phyloP scores from a whole-genome alignment of 2,113 vertebrate species.

The Enhydra lutris region DNA sequence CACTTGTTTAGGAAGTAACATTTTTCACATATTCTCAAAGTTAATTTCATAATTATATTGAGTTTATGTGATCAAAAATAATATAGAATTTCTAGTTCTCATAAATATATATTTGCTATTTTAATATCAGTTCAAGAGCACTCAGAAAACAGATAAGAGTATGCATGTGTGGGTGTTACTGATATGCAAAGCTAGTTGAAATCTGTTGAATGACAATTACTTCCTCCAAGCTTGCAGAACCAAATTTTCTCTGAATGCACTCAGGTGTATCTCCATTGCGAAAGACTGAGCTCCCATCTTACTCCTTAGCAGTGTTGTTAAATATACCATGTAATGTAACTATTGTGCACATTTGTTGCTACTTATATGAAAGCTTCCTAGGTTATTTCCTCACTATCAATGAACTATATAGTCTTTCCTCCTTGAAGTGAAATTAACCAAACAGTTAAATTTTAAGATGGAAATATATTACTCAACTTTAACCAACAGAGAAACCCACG shows the following conservation, averaged over 20 bases:
- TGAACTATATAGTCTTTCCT: conserved; percentile 72
- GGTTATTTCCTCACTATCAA: conserved; percentile 73
- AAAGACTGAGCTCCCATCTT: conserved; percentile 64
- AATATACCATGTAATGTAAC: conserved; percentile 79
- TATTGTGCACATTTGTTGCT: conserved; percentile 74
- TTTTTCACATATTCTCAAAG: conserved; percentile 32
- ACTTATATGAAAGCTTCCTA: conserved; percentile 67
- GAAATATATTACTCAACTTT: conserved; percentile 61
- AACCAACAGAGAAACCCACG: conserved; percentile 50
- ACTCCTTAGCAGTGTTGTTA: conserved; percentile 74
- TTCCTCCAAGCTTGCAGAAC: conserved; percentile 77
- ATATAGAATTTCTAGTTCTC: background rate
- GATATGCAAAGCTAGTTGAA: conserved; percentile 78
- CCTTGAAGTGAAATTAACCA: conserved; percentile 71
- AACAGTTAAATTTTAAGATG: conserved; percentile 73
- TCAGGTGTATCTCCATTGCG: conserved; percentile 69
- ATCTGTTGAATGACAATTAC: conserved; percentile 78
- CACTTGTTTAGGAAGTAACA: background rate
- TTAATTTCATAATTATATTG: conserved; percentile 38
- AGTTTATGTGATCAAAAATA: conserved; percentile 36
- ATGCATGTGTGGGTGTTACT: conserved; percentile 63
- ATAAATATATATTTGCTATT: conserved; percentile 70
- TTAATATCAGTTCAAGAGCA: conserved; percentile 59
- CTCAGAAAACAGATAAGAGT: conserved; percentile 64
- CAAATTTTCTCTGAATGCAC: conserved; percentile 73